Conservation (phyloP, 2,113 vertebrate genomes). For the Seriola aureovittata region DNA sequence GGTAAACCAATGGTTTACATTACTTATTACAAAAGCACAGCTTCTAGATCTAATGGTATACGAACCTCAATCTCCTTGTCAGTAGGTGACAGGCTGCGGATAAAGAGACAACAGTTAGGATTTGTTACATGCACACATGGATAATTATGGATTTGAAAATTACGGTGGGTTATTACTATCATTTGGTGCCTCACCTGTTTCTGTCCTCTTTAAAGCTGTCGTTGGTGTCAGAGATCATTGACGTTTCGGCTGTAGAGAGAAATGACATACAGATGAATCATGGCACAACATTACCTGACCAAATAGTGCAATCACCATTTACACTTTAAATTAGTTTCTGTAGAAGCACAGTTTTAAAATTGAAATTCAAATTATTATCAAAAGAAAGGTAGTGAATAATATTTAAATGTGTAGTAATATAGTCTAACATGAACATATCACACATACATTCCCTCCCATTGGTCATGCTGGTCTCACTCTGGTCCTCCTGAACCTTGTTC, state of each 20-base stretch:
- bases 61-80: constrained; percentile 97
- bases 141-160: not conserved
- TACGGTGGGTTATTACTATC: not conserved
- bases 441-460: constrained; percentile 73
- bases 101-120: constrained; percentile 36
- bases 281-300: not conserved
- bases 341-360: not conserved
- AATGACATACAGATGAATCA: not conserved
- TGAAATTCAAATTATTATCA: not conserved
- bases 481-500: constrained; percentile 66
- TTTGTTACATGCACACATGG: not conserved
- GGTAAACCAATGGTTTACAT: too few relatives aligned
- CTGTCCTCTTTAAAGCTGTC: constrained; percentile 66
- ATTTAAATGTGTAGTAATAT: not conserved
- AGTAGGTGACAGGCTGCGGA: constrained; percentile 85
- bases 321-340: not conserved
- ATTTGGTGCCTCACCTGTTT: constrained; percentile 65
- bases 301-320: not conserved
- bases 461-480: constrained; percentile 40
- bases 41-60: not conserved
- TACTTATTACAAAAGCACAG: not conserved
- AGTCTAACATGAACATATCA: not conserved
- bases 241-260: constrained; percentile 63
- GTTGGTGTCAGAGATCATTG: constrained; percentile 55
- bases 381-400: not conserved